Evolutionary conservation across 2,888 invertebrate species (phyloP).

Genomic region (Andricus curvator): DNA sequence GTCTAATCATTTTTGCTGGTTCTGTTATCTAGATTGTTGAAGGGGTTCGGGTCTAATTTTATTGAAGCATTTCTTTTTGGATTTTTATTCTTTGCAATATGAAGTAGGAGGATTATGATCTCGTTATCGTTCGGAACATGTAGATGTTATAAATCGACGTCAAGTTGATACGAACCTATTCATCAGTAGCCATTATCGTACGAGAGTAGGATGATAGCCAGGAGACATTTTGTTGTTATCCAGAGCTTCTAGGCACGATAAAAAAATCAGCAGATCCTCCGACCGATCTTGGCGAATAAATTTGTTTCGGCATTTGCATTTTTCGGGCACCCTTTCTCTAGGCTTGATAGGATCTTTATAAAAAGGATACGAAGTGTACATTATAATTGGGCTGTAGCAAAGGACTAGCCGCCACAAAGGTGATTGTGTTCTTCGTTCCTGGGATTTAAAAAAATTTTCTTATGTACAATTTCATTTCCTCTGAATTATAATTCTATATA

Average conservation of each 20-base stretch:
- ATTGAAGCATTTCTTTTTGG: background rate
- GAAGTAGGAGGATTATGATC: background rate
- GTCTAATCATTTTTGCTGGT: too few relatives aligned
- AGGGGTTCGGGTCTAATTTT: background rate
- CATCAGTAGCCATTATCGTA: conserved; percentile 37
- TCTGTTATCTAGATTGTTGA: background rate
- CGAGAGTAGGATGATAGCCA: conserved; percentile 33
- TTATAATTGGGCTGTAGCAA: conserved; percentile 22
- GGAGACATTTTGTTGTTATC: conserved; percentile 36
- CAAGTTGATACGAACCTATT: conserved; percentile 38
- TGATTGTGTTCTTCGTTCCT: background rate
- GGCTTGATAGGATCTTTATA: conserved; percentile 36
- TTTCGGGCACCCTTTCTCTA: conserved; percentile 50
- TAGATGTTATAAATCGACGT: conserved; percentile 24
- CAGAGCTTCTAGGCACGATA: conserved; percentile 25
- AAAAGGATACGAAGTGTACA: conserved; percentile 1
- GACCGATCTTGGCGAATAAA: conserved; percentile 52
- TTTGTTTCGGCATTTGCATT: conserved; percentile 61
- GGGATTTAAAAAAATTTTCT: background rate
- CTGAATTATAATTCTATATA: too few relatives aligned
- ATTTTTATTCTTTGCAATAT: background rate
- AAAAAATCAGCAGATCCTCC: conserved; percentile 35
- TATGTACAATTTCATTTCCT: too few relatives aligned
- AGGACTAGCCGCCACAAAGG: background rate
- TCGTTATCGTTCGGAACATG: conserved; percentile 10